phyloP scores from a whole-genome alignment of 2,888 invertebrate genomes.

The Parelbella ahira region DNA sequence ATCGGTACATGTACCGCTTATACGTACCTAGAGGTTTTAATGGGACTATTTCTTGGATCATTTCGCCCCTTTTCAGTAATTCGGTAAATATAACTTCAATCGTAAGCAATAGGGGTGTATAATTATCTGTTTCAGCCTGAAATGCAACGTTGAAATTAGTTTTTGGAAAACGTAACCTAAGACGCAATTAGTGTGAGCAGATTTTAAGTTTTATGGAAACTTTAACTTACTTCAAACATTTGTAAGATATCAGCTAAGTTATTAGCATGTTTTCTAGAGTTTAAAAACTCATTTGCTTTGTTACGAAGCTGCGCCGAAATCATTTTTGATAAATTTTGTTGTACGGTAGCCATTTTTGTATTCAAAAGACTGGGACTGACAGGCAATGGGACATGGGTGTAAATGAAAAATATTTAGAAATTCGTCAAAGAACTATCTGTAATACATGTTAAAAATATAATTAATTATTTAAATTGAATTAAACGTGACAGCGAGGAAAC shows the following conservation, averaged over 20 bases:
- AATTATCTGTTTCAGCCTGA: conserved; percentile 69
- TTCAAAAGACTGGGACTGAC: conserved; percentile 51
- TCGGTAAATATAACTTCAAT: conserved; percentile 86
- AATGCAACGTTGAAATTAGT: conserved; percentile 41
- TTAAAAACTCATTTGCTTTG: conserved; percentile 86
- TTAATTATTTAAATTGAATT: too few relatives aligned
- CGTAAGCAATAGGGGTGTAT: conserved; percentile 82
- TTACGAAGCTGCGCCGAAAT: conserved; percentile 83
- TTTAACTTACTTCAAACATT: conserved; percentile 82
- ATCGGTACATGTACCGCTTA: conserved; percentile 32
- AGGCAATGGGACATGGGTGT: too few relatives aligned
- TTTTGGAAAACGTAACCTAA: conserved; percentile 35
- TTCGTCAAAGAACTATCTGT: too few relatives aligned
- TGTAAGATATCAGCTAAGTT: conserved; percentile 84
- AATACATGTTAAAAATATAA: too few relatives aligned
- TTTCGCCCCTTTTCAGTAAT: conserved; percentile 83
- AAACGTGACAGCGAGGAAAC: too few relatives aligned
- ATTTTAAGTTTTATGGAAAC: conserved; percentile 12
- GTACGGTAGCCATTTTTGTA: conserved; percentile 70
- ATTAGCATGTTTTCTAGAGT: conserved; percentile 82
- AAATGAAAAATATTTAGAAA: conserved; percentile 12
- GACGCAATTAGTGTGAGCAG: conserved; percentile 31
- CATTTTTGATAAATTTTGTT: conserved; percentile 76
- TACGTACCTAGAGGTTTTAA: conserved; percentile 78
- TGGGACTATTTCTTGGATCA: conserved; percentile 82